Evolutionary conservation across 1,140 invertebrate genomes (phyloP), one percentile per base, ranked within the genome.

Genomic region (Cydia splendana): DNA sequence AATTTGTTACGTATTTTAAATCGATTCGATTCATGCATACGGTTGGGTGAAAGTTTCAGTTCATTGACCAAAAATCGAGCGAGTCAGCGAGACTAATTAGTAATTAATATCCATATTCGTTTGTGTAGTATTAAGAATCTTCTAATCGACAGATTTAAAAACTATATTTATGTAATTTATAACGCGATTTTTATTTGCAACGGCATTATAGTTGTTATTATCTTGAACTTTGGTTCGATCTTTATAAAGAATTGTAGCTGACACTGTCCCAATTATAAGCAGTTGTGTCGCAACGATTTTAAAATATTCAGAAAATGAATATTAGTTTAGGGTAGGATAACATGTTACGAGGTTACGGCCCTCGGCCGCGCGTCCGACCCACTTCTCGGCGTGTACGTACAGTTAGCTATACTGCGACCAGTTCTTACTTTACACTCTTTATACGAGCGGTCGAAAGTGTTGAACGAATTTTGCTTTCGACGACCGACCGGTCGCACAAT

Each of bases 381-480:
- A 71, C 67, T 71, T 75, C n/a, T 4, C 53, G 12, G 45, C 74
- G 18, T 28, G 79, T 89, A 91, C 90, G 79, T 89, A 91, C 90
- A 89, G 90, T 92, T 92, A 91, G 79, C 62, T 79, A 87, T 69
- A 71, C 34, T 69, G 10, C 67, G 82, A 91, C 90, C 88, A 90
- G 91, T 91, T 91, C 83, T 87, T 82, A 83, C 80, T 88, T 83
- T 74, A 85, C 81, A 85, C 83, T 88, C 84, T 85, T 85, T 86
- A 84, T 80, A 84, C 76, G 45, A 45, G 76, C 77, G 79, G 82
- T 85, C 84, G 88, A 93, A 92, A 93, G 90, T 90, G 91, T 88
- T 90, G 87, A 83, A 87, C 85, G 87, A 91, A 90, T 90, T 92
- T 92, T 93, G 89, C 88, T 92, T 92, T 91, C 89, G 82, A 84